Evolutionary conservation across 2,113 vertebrate species (phyloP), one percentile per base, ranked within the genome.

Genomic region (Crotalus tigris): DNA sequence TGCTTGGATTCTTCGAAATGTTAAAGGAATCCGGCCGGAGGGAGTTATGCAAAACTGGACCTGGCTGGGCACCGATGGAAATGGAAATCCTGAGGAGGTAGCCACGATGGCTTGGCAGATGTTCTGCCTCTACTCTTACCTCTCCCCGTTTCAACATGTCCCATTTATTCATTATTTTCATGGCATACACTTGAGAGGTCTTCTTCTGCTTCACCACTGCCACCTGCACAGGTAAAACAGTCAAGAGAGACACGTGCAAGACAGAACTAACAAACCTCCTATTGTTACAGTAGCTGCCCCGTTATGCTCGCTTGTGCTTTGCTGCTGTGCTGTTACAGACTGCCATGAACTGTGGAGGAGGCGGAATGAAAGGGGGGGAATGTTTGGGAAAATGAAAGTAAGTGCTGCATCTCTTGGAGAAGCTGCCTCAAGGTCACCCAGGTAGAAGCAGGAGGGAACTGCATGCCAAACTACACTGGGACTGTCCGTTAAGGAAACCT

Each of bases 91-190:
- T n/a, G 21, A 21, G 23, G 8, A 4, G 69, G 39, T 1, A 92
- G 44, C 49, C 1, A 1, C 17, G 39, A 58, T 2, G 0, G 86
- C 89, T 93, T 9, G n/a, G 49, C 11, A n/a, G 75, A 3, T 12
- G 4, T 12, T 57, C 58, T 39, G 2, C 19, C 33, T 24, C 26
- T 91, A 12, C 8, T 69, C 96, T 94, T 97, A 98, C 98, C 98
- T 98, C 98, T 94, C 98, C 98, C 92, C 98, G 95, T 94, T 98
- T 98, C 94, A 99, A 95, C 97, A 99, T 98, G 95, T 99, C 98
- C 98, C 98, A 98, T 95, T 99, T 99, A 93, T 98, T 98, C 98
- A 98, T 98, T 58, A 98, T 98, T 97, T 99, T 99, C 97, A 99
- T 97, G 93, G 98, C 98, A 1, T 98, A 99, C 88, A 99, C 98